Base-by-base conservation (phyloP, 2,888 invertebrate species). In the Stratiomys singularior region DNA sequence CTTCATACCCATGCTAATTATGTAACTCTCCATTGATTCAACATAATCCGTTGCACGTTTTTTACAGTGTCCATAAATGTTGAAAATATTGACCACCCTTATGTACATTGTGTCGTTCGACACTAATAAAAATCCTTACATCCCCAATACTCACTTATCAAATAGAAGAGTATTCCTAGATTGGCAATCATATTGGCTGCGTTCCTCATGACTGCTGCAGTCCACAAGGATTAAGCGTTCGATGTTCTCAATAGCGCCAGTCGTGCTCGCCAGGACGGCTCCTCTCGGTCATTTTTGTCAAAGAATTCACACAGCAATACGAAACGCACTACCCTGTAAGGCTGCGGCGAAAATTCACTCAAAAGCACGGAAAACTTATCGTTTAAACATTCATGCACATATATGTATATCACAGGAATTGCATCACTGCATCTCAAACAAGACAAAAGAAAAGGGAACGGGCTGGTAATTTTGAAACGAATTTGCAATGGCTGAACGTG, bases 91-190 rank as follows among this genome's bases (percentile, higher is more conserved):
- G n/a, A n/a, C n/a, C n/a, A n/a, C n/a, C n/a, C n/a, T n/a, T n/a
- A n/a, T n/a, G n/a, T n/a, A n/a, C n/a, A n/a, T n/a, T n/a, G n/a
- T n/a, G n/a, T n/a, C n/a, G n/a, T n/a, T n/a, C n/a, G n/a, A n/a
- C 52, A 13, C 15, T 3, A 52, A 9, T 18, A 52, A n/a, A n/a
- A 52, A n/a, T 52, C 15, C 18, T 18, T 52, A 3, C 15, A 13
- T 52, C 52, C 18, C 44, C 76, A 58, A 60, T 81, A 86, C 86
- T 86, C 83, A 86, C 86, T 86, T 85, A 85, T 85, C 84, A 86
- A 84, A 82, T 86, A 86, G 83, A 86, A 85, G 78, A 86, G 83
- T 80, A 86, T 81, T 83, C 85, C 84, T 81, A 85, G 82, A 82
- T 86, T 83, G 81, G 86, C 85, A 83, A 86, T 83, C 86, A 86